Base-by-base conservation (phyloP, 2,797 vertebrate species). In the Podarcis siculus region DNA sequence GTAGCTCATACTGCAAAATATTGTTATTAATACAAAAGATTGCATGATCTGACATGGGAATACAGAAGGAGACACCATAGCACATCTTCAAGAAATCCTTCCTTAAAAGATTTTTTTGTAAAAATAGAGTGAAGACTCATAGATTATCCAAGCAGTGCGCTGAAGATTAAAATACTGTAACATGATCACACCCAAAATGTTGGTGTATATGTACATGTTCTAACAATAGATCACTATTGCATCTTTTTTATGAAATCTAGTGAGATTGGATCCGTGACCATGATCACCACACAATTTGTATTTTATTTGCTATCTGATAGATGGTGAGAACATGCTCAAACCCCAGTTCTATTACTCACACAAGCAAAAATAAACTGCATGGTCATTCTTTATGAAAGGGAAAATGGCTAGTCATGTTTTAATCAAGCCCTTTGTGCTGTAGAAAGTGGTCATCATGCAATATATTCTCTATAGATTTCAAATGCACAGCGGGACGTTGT, bases 371-470 rank as follows among this genome's bases (percentile, higher is more conserved):
- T 0, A 61, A 45, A 67, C 23, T 83, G 0, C 88, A 4, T 23
- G 19, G n/a, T 87, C 79, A 55, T 85, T 89, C 21, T 77, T 2
- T 88, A 15, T 66, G 25, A 9, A 64, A 79, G 87, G 87, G 64
- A 73, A 88, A 82, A 2, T 42, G 55, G 49, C 55, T 2, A 27
- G 83, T 87, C 83, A 15, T 83, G 71, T 79, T 10, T 8, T 90
- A 90, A 87, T 71, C 8, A 79, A 4, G 15, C 13, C 1, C 78
- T 79, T 45, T 0, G 79, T 35, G 13, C 83, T 66, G 71, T 25
- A 69, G 6, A 73, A 91, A 86, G 77, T 21, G 1, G 27, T 7
- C 5, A 85, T 82, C 8, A 5, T 84, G 42, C 2, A 87, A 85
- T 86, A 78, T 13, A 35, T 35, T 1, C 0, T 73, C 32, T 86